phyloP scores from a whole-genome alignment of 2,888 invertebrate genomes.

The Sphaerophoria rueppellii region DNA sequence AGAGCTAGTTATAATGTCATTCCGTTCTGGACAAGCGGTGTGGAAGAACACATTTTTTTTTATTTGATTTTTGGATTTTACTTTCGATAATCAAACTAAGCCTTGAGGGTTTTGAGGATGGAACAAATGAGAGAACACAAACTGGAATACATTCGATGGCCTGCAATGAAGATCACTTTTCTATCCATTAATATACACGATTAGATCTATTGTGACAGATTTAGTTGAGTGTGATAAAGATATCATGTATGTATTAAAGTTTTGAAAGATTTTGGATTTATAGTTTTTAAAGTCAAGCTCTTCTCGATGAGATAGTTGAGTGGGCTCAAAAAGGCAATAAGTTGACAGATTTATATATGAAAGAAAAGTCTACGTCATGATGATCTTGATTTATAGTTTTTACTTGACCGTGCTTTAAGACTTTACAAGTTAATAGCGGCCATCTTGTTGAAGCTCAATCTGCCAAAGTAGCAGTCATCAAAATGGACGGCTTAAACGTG shows the following conservation, averaged over 20 bases:
- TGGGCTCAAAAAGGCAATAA: no score
- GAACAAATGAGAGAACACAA: background rate
- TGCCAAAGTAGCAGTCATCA: no score
- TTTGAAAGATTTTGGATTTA: background rate
- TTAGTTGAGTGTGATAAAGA: constrained; percentile 34
- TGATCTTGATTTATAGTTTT: no score
- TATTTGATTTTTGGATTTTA: background rate
- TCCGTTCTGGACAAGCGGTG: constrained; percentile 34
- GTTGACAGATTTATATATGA: no score
- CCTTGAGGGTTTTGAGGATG: background rate
- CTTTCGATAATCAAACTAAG: constrained; percentile 14
- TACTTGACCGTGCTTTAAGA: no score
- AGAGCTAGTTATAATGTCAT: constrained; percentile 24
- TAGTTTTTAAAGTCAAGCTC: background rate
- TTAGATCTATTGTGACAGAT: constrained; percentile 23
- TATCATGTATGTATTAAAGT: background rate
- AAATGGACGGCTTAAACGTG: no score
- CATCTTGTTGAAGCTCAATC: no score
- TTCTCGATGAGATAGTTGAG: no score
- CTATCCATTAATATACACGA: constrained; percentile 37
- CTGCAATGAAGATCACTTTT: background rate
- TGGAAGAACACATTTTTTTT: constrained; percentile 24
- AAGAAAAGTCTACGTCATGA: no score
- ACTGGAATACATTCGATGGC: background rate
- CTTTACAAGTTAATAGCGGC: no score